Evolutionary conservation across 2,797 vertebrate genomes (phyloP).

Genomic region (Scolopax rusticola): DNA sequence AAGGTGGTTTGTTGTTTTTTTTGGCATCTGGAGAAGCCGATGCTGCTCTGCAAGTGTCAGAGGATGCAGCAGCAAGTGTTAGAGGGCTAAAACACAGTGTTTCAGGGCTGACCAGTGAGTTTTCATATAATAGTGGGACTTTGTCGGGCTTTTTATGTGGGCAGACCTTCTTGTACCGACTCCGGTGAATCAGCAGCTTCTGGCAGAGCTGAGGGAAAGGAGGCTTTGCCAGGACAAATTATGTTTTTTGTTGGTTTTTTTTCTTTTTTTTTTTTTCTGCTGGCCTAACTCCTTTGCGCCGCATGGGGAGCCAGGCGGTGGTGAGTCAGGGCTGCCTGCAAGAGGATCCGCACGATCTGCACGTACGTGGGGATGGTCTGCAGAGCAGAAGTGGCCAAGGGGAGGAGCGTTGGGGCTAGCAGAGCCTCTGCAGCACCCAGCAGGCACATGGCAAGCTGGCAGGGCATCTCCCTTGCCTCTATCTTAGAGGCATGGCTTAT

Average conservation of each 20-base stretch:
- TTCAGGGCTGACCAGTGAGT: neutral
- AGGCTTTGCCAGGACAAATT: slow-evolving; percentile 35
- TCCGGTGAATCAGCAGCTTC: slow-evolving; percentile 58
- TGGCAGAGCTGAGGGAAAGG: slow-evolving; percentile 42
- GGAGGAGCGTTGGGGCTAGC: neutral
- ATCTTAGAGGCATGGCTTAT: accelerated
- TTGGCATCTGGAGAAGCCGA: neutral
- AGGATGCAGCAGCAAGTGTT: slow-evolving; percentile 43
- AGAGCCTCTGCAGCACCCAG: neutral
- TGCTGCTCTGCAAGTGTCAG: neutral
- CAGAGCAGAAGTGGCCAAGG: neutral
- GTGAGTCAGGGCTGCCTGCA: slow-evolving; percentile 57
- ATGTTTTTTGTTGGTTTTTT: slow-evolving; percentile 29
- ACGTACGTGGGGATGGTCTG: slow-evolving; percentile 40
- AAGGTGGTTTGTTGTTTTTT: neutral
- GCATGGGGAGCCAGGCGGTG: slow-evolving; percentile 45
- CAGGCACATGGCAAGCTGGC: neutral
- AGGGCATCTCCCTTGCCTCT: neutral
- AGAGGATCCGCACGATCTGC: slow-evolving; percentile 12
- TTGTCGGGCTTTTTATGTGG: slow-evolving; percentile 42
- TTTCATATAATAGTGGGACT: slow-evolving; percentile 42
- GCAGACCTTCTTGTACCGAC: slow-evolving; percentile 17
- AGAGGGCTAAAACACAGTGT: slow-evolving; percentile 50
- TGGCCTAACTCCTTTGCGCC: slow-evolving; percentile 27
- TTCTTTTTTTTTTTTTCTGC: neutral